phyloP scores from a whole-genome alignment of 2,888 invertebrate species.

The Tupiocoris notatus region DNA sequence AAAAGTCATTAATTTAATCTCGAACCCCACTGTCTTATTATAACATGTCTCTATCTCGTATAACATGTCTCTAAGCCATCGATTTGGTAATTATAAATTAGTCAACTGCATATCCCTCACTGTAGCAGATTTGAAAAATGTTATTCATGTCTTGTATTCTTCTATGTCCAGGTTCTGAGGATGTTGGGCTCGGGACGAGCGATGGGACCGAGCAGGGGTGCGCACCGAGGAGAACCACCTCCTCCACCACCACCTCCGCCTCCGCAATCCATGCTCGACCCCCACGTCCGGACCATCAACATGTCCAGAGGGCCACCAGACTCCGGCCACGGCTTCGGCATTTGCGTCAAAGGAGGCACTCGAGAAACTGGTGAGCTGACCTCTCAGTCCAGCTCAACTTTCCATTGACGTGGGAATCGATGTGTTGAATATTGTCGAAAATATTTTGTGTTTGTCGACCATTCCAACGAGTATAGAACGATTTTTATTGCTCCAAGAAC shows the following conservation, averaged over 20 bases:
- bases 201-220: slow-evolving; percentile 37
- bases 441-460: too few relatives aligned
- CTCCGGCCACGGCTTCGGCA: slow-evolving; percentile 79
- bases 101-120: too few relatives aligned
- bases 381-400: too few relatives aligned
- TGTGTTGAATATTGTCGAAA: too few relatives aligned
- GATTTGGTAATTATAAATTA: too few relatives aligned
- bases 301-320: slow-evolving; percentile 76
- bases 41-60: too few relatives aligned
- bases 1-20: too few relatives aligned
- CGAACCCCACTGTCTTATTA: too few relatives aligned
- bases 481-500: too few relatives aligned
- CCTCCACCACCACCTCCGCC: slow-evolving; percentile 57
- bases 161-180: slow-evolving; percentile 51
- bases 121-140: background rate
- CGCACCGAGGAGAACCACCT: slow-evolving; percentile 42
- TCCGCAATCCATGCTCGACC: slow-evolving; percentile 54
- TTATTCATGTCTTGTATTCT: background rate
- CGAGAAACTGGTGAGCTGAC: slow-evolving; percentile 82
- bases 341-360: slow-evolving; percentile 82
- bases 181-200: slow-evolving; percentile 53
- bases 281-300: slow-evolving; percentile 77
- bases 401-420: too few relatives aligned
- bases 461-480: too few relatives aligned
- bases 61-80: too few relatives aligned